phyloP scores from a whole-genome alignment of 2,797 vertebrate species.

The Numenius phaeopus region DNA sequence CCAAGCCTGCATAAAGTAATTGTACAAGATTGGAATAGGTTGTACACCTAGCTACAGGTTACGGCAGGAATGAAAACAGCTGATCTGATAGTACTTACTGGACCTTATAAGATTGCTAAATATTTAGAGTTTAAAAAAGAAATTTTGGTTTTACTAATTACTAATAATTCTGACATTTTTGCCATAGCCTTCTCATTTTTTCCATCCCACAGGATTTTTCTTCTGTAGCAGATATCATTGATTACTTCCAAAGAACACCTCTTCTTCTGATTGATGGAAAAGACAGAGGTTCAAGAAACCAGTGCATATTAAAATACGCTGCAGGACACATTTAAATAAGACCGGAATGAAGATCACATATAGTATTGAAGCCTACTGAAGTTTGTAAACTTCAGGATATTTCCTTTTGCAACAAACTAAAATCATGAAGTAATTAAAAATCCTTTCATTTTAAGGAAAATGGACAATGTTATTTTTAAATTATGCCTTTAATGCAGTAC shows the following conservation, averaged over 20 bases:
- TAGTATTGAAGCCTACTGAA: not conserved
- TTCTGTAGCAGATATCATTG: slow-evolving; percentile 88
- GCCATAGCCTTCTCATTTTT: not conserved
- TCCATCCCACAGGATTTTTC: slow-evolving; percentile 84
- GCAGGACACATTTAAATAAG: slow-evolving; percentile 77
- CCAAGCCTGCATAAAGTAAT: not conserved
- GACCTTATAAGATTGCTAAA: not conserved
- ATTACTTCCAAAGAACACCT: slow-evolving; percentile 87
- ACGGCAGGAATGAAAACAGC: not conserved
- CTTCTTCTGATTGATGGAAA: slow-evolving; percentile 95
- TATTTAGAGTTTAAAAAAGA: not conserved
- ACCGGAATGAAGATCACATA: not conserved
- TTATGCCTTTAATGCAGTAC: not conserved
- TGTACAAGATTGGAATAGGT: not conserved
- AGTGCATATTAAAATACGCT: slow-evolving; percentile 86
- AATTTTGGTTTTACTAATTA: not conserved
- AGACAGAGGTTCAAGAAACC: slow-evolving; percentile 88
- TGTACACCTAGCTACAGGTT: not conserved
- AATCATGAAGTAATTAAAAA: slow-evolving; percentile 16
- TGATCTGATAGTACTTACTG: not conserved
- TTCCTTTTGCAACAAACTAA: slow-evolving; percentile 15
- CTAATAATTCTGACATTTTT: not conserved
- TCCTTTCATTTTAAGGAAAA: not conserved
- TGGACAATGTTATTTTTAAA: not conserved
- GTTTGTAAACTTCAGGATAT: not conserved